Base-by-base conservation (phyloP, 2,797 vertebrate species). In the Delichon dasypus region DNA sequence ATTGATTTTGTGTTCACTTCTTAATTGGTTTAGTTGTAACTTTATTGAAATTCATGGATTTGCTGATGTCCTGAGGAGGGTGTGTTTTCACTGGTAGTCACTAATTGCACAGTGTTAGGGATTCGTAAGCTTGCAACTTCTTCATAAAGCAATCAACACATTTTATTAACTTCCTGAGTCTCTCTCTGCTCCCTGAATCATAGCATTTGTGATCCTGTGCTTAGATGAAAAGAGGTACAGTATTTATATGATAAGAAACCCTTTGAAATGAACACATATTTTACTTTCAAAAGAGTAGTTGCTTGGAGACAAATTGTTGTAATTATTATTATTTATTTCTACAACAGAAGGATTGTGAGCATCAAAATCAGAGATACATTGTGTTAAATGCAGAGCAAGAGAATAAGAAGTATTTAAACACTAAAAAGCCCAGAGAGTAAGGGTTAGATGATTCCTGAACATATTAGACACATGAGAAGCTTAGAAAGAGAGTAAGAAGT, bases 21-120 rank as follows among this genome's bases (percentile, higher is more conserved):
- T 92, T 95, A 96, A 96, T 94, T 95, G 80, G 47, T 71, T 82
- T 79, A 93, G 90, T 82, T 82, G 74, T 90, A 94, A 91, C 74
- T 96, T 93, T 94, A 81, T 85, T 95, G 81, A 96, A 97, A 95
- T 95, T 92, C 89, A 91, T 76, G 72, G 55, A 83, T 94, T 95
- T 95, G 58, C 47, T 94, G 74, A 93, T 95, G 78, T 96, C 85
- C 79, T 91, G 85, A 96, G 94, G 80, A 97, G 71, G 80, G 32
- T 91, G 18, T 80, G 40, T 91, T 95, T 95, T 90, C 54, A 79
- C 72, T 72, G 34, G 66, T 72, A 96, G 84, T 88, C 50, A 71
- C 85, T 89, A 96, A 92, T 95, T 95, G 71, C 74, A 91, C 50
- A 38, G 6, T 38, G 86, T 94, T 94, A 94, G 95, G 77, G 50